Evolutionary conservation across 2,113 vertebrate genomes (phyloP).

Genomic region (Mastomys natalensis): DNA sequence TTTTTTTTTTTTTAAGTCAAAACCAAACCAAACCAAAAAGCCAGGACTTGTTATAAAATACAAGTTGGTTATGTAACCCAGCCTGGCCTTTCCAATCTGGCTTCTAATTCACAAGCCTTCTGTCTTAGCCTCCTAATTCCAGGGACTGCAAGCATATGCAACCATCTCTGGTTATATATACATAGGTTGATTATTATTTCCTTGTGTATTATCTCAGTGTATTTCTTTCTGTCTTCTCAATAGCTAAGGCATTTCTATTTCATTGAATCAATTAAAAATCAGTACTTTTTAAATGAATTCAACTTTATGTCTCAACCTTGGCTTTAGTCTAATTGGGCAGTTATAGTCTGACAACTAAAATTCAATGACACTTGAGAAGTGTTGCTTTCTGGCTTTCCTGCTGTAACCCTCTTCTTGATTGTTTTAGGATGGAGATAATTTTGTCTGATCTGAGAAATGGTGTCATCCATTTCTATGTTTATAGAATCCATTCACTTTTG

Average conservation of each 20-base stretch:
- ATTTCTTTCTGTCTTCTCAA: not conserved
- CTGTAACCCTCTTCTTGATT: not conserved
- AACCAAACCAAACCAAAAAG: too few species aligned
- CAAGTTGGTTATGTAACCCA: not conserved
- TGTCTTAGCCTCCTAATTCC: not conserved
- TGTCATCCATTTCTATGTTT: not conserved
- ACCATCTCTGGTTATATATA: not conserved
- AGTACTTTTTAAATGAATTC: not conserved
- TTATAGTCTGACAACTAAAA: not conserved
- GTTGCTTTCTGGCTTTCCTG: not conserved
- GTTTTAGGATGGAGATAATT: not conserved
- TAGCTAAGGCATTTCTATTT: not conserved
- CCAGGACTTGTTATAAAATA: not conserved
- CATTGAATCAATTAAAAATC: not conserved
- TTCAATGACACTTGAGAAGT: not conserved
- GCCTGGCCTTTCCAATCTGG: not conserved
- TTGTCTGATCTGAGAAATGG: not conserved
- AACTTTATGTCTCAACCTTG: not conserved
- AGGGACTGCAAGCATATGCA: not conserved
- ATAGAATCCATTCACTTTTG: not conserved
- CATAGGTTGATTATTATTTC: not conserved
- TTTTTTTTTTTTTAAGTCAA: not conserved
- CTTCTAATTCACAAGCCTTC: not conserved
- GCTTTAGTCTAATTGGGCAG: not conserved
- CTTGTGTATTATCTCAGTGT: not conserved